phyloP scores from a whole-genome alignment of 2,113 vertebrate species.

The Perccottus glenii region DNA sequence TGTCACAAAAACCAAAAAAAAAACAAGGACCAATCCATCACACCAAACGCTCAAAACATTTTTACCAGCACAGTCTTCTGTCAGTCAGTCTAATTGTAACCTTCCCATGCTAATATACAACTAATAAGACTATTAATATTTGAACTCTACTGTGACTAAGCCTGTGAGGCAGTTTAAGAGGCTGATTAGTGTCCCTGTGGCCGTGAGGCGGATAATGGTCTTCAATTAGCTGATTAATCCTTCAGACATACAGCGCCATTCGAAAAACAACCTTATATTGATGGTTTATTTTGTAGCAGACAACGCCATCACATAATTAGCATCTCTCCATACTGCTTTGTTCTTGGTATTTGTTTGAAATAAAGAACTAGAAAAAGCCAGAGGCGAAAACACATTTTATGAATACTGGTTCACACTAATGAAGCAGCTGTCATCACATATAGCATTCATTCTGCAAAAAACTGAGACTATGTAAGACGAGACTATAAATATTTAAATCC shows the following conservation, averaged over 20 bases:
- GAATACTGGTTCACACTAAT: constrained; percentile 1
- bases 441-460: not conserved
- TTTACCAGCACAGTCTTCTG: constrained; percentile 1
- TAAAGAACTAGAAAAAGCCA: not conserved
- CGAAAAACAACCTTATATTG: not conserved
- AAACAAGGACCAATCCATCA: constrained; percentile 29
- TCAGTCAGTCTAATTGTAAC: not conserved
- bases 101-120: constrained; percentile 1
- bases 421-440: not conserved
- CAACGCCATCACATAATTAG: not conserved
- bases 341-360: not conserved
- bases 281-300: not conserved
- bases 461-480: not conserved
- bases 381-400: constrained; percentile 3
- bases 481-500: not conserved
- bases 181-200: constrained; percentile 12
- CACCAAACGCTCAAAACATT: not conserved
- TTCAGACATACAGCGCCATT: not conserved
- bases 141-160: not conserved
- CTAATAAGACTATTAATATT: constrained; percentile 1
- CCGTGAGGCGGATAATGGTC: constrained; percentile 1
- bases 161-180: not conserved
- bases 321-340: not conserved
- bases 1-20: constrained; percentile 14
- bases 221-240: constrained; percentile 12